phyloP scores from a whole-genome alignment of 2,797 vertebrate species.

The Cyclopterus lumpus region DNA sequence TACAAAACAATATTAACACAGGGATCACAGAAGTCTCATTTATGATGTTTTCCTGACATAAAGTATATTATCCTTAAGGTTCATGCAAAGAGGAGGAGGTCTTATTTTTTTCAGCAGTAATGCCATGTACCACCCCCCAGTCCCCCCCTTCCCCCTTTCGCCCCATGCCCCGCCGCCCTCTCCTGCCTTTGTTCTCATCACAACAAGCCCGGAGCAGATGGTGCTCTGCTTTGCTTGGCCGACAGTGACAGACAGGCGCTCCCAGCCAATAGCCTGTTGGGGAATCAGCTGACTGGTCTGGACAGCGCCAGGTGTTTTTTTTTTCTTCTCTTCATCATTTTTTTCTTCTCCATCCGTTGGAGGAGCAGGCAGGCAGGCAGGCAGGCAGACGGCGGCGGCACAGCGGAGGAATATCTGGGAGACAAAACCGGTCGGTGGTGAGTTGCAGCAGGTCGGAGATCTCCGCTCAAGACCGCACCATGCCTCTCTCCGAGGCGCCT shows the following conservation, averaged over 20 bases:
- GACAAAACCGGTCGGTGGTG: constrained; percentile 47
- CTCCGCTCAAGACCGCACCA: constrained; percentile 63
- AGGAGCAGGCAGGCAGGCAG: constrained; percentile 45
- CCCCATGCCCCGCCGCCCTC: constrained; percentile 67
- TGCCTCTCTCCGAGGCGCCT: constrained; percentile 62
- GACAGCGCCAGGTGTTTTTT: constrained; percentile 83
- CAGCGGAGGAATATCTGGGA: constrained; percentile 60
- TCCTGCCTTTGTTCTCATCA: constrained; percentile 85
- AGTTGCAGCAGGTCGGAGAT: constrained; percentile 66
- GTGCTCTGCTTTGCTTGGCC: constrained; percentile 78
- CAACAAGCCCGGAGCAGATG: constrained; percentile 85
- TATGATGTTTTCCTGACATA: neutral
- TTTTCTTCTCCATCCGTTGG: constrained; percentile 48
- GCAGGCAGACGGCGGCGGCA: constrained; percentile 2
- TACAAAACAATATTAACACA: neutral
- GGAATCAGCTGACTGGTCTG: constrained; percentile 84
- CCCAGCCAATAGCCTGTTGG: constrained; percentile 80
- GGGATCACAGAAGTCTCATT: neutral
- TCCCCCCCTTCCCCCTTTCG: constrained; percentile 6
- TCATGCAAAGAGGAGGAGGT: constrained; percentile 16
- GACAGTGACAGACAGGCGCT: constrained; percentile 78
- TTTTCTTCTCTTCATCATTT: constrained; percentile 12
- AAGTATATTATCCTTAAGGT: constrained; percentile 25
- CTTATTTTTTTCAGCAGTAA: constrained; percentile 41
- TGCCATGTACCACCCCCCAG: constrained; percentile 34